Evolutionary conservation across 2,888 invertebrate genomes (phyloP).

Genomic region (Drosophila subsilvestris): DNA sequence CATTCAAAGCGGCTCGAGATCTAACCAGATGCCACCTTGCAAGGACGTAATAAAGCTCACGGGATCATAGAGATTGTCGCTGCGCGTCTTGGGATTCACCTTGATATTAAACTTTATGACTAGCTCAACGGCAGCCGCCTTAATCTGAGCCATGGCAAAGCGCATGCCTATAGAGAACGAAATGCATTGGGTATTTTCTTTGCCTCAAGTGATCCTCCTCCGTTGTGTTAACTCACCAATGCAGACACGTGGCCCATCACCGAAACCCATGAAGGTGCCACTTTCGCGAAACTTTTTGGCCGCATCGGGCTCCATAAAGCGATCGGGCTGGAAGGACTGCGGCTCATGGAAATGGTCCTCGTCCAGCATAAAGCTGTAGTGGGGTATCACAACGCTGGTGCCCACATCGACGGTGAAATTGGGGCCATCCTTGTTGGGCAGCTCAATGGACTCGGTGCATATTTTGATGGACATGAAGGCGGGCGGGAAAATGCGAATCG

Average conservation of each 20-base stretch:
- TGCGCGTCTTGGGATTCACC: slow-evolving; percentile 78
- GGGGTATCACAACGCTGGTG: slow-evolving; percentile 69
- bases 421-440: slow-evolving; percentile 71
- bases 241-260: slow-evolving; percentile 82
- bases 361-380: slow-evolving; percentile 72
- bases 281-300: slow-evolving; percentile 73
- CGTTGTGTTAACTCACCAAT: slow-evolving; percentile 68
- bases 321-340: slow-evolving; percentile 77
- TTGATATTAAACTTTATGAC: slow-evolving; percentile 79
- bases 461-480: slow-evolving; percentile 62
- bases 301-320: slow-evolving; percentile 79
- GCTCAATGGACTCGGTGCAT: slow-evolving; percentile 73
- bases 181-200: neutral
- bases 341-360: slow-evolving; percentile 74
- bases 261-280: slow-evolving; percentile 78
- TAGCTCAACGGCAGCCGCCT: slow-evolving; percentile 80
- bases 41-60: slow-evolving; percentile 63
- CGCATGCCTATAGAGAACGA: slow-evolving; percentile 74
- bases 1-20: slow-evolving; percentile 64
- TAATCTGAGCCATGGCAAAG: slow-evolving; percentile 81
- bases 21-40: slow-evolving; percentile 79
- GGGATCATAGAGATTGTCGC: slow-evolving; percentile 75
- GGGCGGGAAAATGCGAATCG: slow-evolving; percentile 78
- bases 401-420: slow-evolving; percentile 63
- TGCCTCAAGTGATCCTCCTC: neutral